Conservation (phyloP, 2,888 invertebrate genomes). For the Smittia aterrima region DNA sequence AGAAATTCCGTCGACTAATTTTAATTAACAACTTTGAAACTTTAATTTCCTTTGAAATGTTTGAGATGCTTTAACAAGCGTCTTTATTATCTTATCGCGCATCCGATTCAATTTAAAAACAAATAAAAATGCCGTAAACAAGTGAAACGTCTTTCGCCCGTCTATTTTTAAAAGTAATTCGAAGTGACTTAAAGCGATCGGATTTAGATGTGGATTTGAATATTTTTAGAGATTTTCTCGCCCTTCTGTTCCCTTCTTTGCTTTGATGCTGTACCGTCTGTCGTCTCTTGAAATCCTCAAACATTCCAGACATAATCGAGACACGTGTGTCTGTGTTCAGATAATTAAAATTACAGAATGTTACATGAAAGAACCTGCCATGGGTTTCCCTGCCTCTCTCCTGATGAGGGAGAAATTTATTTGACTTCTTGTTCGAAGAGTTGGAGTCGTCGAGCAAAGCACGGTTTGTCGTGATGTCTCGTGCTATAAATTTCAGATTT, state of each 20-base stretch:
- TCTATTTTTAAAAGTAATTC: neutral
- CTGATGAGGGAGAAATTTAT: neutral
- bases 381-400: neutral
- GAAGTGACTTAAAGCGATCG: conserved; percentile 23
- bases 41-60: neutral
- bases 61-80: neutral
- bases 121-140: conserved; percentile 33
- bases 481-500: neutral
- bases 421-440: neutral
- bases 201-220: conserved; percentile 1
- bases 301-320: conserved; percentile 35
- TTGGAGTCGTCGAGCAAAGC: neutral
- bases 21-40: neutral
- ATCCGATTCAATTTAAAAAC: conserved; percentile 25
- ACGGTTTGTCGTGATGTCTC: neutral
- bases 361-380: conserved; percentile 18
- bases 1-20: neutral
- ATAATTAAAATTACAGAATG: conserved; percentile 22
- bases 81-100: neutral
- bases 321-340: conserved; percentile 29
- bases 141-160: conserved; percentile 1
- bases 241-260: neutral
- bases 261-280: conserved; percentile 15
- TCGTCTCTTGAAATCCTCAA: neutral
- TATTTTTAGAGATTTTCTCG: conserved; percentile 2